Evolutionary conservation across 2,113 vertebrate species (phyloP).

Genomic region (Heliornis fulica): DNA sequence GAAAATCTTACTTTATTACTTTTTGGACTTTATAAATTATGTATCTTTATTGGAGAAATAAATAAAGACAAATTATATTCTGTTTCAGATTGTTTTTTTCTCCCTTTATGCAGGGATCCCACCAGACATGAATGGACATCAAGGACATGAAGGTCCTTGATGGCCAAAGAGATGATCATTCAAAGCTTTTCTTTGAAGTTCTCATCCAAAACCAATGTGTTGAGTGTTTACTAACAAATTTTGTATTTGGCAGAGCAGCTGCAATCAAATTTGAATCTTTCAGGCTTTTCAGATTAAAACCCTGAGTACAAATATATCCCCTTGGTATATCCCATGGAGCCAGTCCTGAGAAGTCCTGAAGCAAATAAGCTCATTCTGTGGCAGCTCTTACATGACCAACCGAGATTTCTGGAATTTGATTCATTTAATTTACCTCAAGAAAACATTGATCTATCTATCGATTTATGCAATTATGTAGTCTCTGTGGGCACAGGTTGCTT

Average conservation of each 20-base stretch:
- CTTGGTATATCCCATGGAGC: accelerated
- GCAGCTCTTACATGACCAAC: not conserved
- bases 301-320: not conserved
- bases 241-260: not conserved
- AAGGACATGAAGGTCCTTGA: not conserved
- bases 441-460: not conserved
- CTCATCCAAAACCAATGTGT: not conserved
- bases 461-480: not conserved
- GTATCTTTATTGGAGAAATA: not conserved
- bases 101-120: not conserved
- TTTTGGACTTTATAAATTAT: not conserved
- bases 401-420: not conserved
- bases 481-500: not conserved
- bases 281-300: not conserved
- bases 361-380: not conserved
- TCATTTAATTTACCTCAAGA: not conserved
- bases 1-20: not conserved
- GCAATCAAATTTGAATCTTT: not conserved
- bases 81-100: not conserved
- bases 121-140: not conserved
- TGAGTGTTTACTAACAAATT: not conserved
- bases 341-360: not conserved
- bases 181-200: not conserved
- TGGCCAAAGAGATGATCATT: not conserved
- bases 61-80: not conserved